These are phyloP conservation scores for Sphenopsis melanotis DNA, from an alignment of 2,797 vertebrate genomes.

Conservation along the genomic window DNA sequence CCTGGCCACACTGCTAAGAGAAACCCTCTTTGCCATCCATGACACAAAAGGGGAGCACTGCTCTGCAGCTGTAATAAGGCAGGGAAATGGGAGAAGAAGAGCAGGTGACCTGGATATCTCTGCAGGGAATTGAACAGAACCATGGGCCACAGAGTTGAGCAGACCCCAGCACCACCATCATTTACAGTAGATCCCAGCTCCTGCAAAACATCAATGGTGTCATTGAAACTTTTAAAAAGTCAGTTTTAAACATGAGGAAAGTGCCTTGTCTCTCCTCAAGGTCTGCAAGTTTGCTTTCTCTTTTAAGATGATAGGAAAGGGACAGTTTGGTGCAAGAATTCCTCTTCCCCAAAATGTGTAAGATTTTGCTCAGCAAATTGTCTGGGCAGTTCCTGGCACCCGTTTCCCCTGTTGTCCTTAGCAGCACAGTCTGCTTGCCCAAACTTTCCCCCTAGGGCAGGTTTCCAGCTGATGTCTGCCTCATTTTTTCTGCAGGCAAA, in stretches of 20 bases:
- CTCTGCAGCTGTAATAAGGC: not conserved
- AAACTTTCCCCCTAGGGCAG: not conserved
- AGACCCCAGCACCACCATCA: not conserved
- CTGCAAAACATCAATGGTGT: not conserved
- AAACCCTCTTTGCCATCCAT: not conserved
- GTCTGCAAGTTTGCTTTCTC: not conserved
- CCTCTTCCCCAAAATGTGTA: not conserved
- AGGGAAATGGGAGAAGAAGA: not conserved
- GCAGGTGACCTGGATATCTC: not conserved
- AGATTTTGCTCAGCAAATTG: not conserved
- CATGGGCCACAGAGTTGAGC: not conserved
- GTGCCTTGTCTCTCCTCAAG: not conserved
- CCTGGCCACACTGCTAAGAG: not conserved
- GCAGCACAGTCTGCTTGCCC: not conserved
- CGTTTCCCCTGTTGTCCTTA: rapidly evolving
- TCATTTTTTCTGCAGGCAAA: not conserved
- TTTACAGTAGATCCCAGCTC: not conserved
- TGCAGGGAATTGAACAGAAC: not conserved
- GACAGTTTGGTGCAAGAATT: not conserved
- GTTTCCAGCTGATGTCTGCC: not conserved
- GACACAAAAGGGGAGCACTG: not conserved
- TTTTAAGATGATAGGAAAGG: not conserved
- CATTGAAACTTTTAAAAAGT: not conserved
- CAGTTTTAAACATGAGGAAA: not conserved
- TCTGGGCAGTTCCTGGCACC: not conserved